Conservation (phyloP, 2,888 invertebrate species). For the Craniophora ligustri region DNA sequence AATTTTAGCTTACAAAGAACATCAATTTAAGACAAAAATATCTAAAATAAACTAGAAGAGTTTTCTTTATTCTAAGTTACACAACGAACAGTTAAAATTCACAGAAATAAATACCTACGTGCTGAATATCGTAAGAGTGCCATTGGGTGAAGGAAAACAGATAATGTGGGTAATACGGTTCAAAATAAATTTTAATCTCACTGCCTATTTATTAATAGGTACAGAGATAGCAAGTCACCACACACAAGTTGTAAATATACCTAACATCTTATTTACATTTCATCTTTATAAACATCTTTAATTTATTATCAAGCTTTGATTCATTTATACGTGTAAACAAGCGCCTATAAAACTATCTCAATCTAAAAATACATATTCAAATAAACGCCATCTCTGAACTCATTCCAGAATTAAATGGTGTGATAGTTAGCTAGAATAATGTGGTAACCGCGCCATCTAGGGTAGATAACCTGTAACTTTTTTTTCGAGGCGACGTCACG, state of each 20-base stretch:
- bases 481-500: conserved; percentile 78
- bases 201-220: conserved; percentile 29
- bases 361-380: conserved; percentile 34
- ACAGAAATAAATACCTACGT: not conserved
- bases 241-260: conserved; percentile 31
- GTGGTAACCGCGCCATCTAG: conserved; percentile 69
- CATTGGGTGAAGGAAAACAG: conserved; percentile 2
- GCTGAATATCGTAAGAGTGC: not conserved
- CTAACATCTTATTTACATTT: conserved; percentile 54
- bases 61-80: too few species aligned
- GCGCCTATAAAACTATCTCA: conserved; percentile 35
- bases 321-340: conserved; percentile 52
- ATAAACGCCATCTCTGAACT: conserved; percentile 70
- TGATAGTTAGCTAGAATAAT: conserved; percentile 18
- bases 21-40: too few species aligned
- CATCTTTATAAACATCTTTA: conserved; percentile 56
- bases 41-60: too few species aligned
- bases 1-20: too few species aligned
- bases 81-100: too few species aligned
- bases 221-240: conserved; percentile 19
- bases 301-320: conserved; percentile 53
- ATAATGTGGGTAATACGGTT: not conserved
- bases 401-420: conserved; percentile 44
- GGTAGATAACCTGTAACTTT: conserved; percentile 76
- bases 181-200: conserved; percentile 16